Evolutionary conservation across 2,888 invertebrate genomes (phyloP), one percentile per base, ranked within the genome.

Genomic region (Macropis europaea): DNA sequence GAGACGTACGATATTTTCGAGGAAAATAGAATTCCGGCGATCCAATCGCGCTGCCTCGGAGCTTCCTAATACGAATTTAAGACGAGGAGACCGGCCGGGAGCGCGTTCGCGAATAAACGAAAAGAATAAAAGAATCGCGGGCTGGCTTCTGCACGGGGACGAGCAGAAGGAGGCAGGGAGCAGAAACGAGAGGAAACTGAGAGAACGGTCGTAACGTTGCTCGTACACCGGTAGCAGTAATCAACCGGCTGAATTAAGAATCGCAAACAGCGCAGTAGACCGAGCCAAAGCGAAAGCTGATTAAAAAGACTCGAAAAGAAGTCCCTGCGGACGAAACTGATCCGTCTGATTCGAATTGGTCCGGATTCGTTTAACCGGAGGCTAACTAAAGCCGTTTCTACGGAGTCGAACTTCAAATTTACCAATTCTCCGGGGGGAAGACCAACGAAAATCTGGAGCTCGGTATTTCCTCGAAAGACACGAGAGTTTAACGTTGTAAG

Each of bases 391-490:
- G n/a, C 60, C 59, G 47, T 60, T 61, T 19, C 36, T 42, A 48
- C 52, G 72, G 61, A 66, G 66, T 73, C 66, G 66, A 38, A 47
- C 64, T 52, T 47, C 62, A 56, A 59, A 66, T 73, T 73, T 66
- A 60, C 66, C 50, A 72, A 72, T 73, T 59, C 72, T 57, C 64
- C 15, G 7, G 2, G n/a, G 19, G 3, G 48, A 63, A 54, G 36
- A 28, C 17, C 42, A 26, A 36, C 36, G 36, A 38, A 30, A 43
- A 67, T n/a, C n/a, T n/a, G 11, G 34, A 22, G 15, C 40, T 17
- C 7, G 1, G 19, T 1, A 13, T 52, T n/a, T 9, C 5, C 9
- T 6, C 36, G n/a, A n/a, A n/a, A n/a, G n/a, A n/a, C n/a, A n/a
- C n/a, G n/a, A n/a, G n/a, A n/a, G n/a, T n/a, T n/a, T n/a, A n/a